Evolutionary conservation across 2,797 vertebrate genomes (phyloP).

Genomic region (Mareca strepera): DNA sequence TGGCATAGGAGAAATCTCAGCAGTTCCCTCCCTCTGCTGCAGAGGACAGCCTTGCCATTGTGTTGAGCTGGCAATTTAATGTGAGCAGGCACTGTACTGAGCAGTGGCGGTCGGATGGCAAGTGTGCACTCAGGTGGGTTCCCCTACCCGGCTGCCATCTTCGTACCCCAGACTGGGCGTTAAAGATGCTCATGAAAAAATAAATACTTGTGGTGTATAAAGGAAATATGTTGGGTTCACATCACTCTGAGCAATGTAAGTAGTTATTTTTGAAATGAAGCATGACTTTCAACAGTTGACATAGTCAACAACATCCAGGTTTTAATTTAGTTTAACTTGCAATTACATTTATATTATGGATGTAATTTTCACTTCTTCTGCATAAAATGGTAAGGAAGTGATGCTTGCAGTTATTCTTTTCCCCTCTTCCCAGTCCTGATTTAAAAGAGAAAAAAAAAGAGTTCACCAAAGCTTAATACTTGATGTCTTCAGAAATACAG

Average conservation of each 20-base stretch:
- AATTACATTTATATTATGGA: not conserved
- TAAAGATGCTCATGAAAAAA: not conserved
- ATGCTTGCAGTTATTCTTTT: not conserved
- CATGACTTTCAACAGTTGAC: not conserved
- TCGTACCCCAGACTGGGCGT: not conserved
- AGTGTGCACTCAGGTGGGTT: not conserved
- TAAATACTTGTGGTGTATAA: not conserved
- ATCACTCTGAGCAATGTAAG: not conserved
- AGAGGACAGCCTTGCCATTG: not conserved
- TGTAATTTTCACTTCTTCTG: not conserved
- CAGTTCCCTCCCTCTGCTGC: not conserved
- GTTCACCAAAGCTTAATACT: not conserved
- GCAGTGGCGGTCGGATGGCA: not conserved
- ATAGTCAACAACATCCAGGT: not conserved
- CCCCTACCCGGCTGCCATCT: not conserved
- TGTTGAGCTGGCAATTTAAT: not conserved
- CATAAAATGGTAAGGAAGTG: not conserved
- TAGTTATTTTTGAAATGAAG: not conserved
- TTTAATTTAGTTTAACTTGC: not conserved
- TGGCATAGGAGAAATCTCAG: not conserved
- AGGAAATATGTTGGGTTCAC: not conserved
- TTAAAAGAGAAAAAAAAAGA: not conserved
- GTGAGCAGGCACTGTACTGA: not conserved
- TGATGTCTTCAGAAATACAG: not conserved
- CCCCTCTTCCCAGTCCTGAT: not conserved